These are phyloP conservation scores for Thymallus thymallus DNA, from an alignment of 2,113 vertebrate genomes.

Conservation along the genomic window DNA sequence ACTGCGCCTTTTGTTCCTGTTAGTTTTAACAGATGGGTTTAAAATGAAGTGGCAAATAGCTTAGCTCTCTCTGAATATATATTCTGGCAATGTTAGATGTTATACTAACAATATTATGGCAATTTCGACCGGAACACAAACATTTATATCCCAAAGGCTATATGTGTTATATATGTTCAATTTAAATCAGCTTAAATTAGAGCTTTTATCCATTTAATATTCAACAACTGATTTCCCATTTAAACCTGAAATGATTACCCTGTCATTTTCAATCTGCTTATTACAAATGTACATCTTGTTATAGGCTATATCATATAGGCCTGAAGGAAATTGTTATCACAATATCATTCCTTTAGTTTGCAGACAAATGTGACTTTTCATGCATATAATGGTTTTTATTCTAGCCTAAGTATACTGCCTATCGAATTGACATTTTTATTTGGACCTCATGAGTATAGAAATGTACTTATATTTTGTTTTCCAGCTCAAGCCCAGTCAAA, in stretches of 20 bases:
- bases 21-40: slow-evolving; percentile 61
- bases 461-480: background rate
- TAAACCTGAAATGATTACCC: no score
- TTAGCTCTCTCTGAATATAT: slow-evolving; percentile 26
- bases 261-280: background rate
- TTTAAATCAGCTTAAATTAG: background rate
- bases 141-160: no score
- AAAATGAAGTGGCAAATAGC: slow-evolving; percentile 43
- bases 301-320: no score
- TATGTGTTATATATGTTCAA: background rate
- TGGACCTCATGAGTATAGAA: background rate
- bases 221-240: no score
- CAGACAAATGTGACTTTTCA: no score
- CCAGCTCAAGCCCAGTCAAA: slow-evolving; percentile 93
- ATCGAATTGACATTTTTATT: background rate
- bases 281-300: no score
- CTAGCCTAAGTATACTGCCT: no score
- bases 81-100: slow-evolving; percentile 26
- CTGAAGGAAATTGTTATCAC: no score
- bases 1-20: slow-evolving; percentile 68
- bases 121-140: slow-evolving; percentile 6
- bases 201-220: background rate
- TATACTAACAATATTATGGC: slow-evolving; percentile 17
- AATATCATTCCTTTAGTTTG: no score
- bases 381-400: no score